Conservation (phyloP, 2,888 invertebrate genomes). For the Calameuta idolon region DNA sequence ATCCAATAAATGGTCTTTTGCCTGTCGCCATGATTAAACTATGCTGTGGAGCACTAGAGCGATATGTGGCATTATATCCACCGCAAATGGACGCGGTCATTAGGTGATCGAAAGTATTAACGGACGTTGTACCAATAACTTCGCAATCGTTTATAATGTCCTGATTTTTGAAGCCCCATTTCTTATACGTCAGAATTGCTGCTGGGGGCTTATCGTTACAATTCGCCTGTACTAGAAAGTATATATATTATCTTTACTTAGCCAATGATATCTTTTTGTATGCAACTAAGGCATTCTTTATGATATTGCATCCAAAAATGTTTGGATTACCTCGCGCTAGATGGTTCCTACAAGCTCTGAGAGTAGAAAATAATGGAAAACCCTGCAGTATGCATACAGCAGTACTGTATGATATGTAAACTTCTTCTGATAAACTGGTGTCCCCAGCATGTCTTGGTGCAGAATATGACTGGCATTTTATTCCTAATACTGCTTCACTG, state of each 20-base stretch:
- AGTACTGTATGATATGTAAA: slow-evolving; percentile 80
- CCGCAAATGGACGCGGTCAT: slow-evolving; percentile 83
- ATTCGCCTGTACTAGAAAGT: slow-evolving; percentile 76
- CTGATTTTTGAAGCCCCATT: slow-evolving; percentile 87
- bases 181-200: slow-evolving; percentile 80
- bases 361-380: slow-evolving; percentile 81
- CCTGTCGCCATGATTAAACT: slow-evolving; percentile 84
- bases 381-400: slow-evolving; percentile 82
- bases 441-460: slow-evolving; percentile 65
- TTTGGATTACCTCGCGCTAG: slow-evolving; percentile 77
- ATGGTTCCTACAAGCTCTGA: slow-evolving; percentile 83
- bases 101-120: slow-evolving; percentile 88
- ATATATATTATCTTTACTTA: slow-evolving; percentile 6
- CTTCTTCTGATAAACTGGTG: slow-evolving; percentile 73
- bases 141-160: slow-evolving; percentile 82
- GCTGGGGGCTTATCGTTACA: slow-evolving; percentile 73
- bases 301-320: slow-evolving; percentile 1
- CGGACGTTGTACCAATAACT: slow-evolving; percentile 78
- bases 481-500: slow-evolving; percentile 80
- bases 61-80: slow-evolving; percentile 78
- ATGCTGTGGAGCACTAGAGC: slow-evolving; percentile 81
- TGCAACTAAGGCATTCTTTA: background rate
- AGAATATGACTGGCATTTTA: slow-evolving; percentile 82
- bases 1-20: slow-evolving; percentile 85
- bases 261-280: background rate